These are phyloP conservation scores for Falco concolor DNA, from an alignment of 2,797 vertebrate species.

Conservation along the genomic window DNA sequence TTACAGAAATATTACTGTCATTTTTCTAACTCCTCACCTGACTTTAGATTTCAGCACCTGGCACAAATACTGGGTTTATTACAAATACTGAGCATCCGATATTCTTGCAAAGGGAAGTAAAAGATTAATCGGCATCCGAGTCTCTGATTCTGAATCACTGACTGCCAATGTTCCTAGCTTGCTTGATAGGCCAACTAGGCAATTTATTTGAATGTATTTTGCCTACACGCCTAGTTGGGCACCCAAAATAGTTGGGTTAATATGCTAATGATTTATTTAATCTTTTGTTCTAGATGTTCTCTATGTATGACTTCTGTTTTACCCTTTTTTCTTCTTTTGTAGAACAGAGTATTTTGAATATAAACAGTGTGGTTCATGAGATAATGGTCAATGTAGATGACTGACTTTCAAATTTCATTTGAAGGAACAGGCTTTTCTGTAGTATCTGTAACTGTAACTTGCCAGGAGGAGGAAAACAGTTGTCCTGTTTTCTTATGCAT, in stretches of 20 bases:
- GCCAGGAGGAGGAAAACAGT: not conserved
- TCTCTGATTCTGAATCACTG: not conserved
- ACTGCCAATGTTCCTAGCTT: fast-evolving
- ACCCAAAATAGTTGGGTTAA: not conserved
- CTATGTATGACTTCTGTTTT: not conserved
- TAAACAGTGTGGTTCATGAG: not conserved
- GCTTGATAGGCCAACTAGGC: not conserved
- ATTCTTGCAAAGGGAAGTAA: not conserved
- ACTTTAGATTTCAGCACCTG: not conserved
- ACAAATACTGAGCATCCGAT: not conserved
- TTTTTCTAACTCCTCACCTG: not conserved
- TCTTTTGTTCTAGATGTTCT: not conserved
- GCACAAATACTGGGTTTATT: not conserved
- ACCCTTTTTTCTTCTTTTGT: not conserved
- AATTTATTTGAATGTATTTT: not conserved
- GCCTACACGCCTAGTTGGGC: not conserved
- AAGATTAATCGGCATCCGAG: not conserved
- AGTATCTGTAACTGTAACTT: not conserved
- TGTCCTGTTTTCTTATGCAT: not conserved
- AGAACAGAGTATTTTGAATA: not conserved
- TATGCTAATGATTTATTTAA: not conserved
- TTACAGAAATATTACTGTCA: fast-evolving
- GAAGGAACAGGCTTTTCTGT: not conserved
- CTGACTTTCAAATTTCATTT: not conserved
- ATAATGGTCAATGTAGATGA: fast-evolving